Evolutionary conservation across 2,888 invertebrate species (phyloP).

Genomic region (Pyrgus malvae): DNA sequence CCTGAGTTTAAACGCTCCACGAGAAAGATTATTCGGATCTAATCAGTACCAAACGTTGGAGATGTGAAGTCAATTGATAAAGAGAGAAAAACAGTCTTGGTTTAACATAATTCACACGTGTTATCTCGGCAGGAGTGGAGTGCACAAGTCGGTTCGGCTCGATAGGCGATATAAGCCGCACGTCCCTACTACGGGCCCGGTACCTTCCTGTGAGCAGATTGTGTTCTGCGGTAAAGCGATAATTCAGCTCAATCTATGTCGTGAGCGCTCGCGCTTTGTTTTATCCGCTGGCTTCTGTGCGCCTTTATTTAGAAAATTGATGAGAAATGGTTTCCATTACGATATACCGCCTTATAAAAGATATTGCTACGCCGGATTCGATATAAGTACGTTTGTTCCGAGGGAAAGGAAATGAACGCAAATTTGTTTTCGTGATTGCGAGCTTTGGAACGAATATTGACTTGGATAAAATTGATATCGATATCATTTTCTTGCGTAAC

Average conservation of each 20-base stretch:
- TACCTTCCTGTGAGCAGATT: conserved; percentile 54
- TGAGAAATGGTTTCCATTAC: conserved; percentile 82
- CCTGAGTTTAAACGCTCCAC: conserved; percentile 38
- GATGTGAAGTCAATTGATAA: conserved; percentile 69
- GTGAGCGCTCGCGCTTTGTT: conserved; percentile 79
- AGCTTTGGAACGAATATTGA: conserved; percentile 69
- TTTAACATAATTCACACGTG: conserved; percentile 75
- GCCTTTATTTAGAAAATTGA: conserved; percentile 82
- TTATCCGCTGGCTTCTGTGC: conserved; percentile 79
- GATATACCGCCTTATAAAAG: conserved; percentile 73
- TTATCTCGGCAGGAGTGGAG: conserved; percentile 63
- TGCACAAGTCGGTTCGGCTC: conserved; percentile 55
- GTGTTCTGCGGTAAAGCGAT: conserved; percentile 82
- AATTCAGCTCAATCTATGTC: conserved; percentile 81
- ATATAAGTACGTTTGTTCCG: conserved; percentile 57
- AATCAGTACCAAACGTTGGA: conserved; percentile 64
- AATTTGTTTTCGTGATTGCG: conserved; percentile 81
- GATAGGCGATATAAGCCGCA: conserved; percentile 37
- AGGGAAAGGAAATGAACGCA: conserved; percentile 77
- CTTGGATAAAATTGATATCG: conserved; percentile 74
- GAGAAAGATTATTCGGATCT: conserved; percentile 46
- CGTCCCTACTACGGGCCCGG: conserved; percentile 25
- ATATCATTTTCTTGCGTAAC: conserved; percentile 72
- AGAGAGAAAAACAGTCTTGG: conserved; percentile 63
- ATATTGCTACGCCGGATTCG: conserved; percentile 64